A percentile compares a stretch with the other conserved stretches of the same genome.
These are phyloP conservation scores for Psephotus haematonotus DNA, from an alignment of 2,113 vertebrate species.

Conservation along the genomic window DNA sequence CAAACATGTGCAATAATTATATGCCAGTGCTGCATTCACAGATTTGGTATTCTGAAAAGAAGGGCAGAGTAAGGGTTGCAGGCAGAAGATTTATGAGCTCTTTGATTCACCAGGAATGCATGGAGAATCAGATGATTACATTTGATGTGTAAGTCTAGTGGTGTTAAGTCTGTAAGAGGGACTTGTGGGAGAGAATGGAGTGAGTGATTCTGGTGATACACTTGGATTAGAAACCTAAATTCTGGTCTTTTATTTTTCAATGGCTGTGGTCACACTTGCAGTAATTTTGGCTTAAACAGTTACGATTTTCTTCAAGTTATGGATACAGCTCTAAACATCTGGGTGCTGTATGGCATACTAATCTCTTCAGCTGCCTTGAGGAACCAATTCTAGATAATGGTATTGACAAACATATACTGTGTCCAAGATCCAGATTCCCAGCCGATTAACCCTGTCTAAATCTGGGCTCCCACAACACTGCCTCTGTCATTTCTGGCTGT, in stretches of 20 bases:
- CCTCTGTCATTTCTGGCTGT: neutral
- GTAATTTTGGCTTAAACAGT: neutral
- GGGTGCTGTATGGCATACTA: neutral
- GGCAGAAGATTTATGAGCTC: neutral
- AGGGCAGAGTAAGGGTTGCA: neutral
- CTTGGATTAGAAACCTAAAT: neutral
- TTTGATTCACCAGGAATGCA: neutral
- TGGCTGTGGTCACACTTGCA: neutral
- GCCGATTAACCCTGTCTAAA: neutral
- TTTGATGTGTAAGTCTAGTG: neutral
- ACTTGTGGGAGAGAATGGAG: neutral
- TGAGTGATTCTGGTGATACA: neutral
- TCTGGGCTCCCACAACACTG: neutral
- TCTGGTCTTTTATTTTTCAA: neutral
- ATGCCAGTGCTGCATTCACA: neutral
- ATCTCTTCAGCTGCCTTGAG: neutral
- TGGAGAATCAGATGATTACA: neutral
- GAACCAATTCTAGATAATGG: neutral
- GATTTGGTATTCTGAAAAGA: neutral
- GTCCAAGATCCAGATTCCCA: neutral
- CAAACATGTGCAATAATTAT: constrained; percentile 15
- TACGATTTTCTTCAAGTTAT: neutral
- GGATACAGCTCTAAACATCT: neutral
- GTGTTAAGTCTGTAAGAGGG: neutral
- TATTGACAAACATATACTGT: neutral